Evolutionary conservation across 2,113 vertebrate genomes (phyloP).

Genomic region (Oreochromis niloticus): DNA sequence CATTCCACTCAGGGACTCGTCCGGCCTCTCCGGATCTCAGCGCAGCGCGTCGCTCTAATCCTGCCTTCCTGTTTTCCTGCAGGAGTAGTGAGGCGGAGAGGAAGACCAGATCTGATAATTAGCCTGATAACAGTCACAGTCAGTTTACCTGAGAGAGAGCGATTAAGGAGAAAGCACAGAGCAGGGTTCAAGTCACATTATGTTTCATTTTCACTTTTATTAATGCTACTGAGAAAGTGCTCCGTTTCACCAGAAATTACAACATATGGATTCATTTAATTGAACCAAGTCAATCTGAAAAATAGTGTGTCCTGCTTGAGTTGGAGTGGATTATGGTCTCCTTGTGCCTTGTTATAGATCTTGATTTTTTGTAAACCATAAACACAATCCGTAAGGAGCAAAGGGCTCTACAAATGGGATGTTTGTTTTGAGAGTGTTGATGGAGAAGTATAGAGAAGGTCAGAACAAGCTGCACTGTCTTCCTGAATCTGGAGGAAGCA

Average conservation of each 20-base stretch:
- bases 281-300: accelerated
- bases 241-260: background rate
- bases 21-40: constrained; percentile 69
- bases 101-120: constrained; percentile 68
- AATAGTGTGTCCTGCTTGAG: background rate
- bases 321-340: background rate
- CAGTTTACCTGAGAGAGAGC: constrained; percentile 6
- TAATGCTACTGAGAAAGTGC: background rate
- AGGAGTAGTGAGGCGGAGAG: constrained; percentile 63
- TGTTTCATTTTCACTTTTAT: background rate
- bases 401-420: background rate
- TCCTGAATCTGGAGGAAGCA: background rate
- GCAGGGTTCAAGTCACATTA: background rate
- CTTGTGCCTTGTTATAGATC: background rate
- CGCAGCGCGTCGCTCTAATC: constrained; percentile 68
- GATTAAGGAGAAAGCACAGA: background rate
- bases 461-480: background rate
- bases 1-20: constrained; percentile 52
- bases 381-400: background rate
- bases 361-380: background rate
- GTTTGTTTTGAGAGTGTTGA: background rate
- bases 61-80: constrained; percentile 74
- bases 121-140: constrained; percentile 43
- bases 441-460: background rate
- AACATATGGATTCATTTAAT: background rate